phyloP scores from a whole-genome alignment of 2,888 invertebrate genomes.

The Colletes collaris region DNA sequence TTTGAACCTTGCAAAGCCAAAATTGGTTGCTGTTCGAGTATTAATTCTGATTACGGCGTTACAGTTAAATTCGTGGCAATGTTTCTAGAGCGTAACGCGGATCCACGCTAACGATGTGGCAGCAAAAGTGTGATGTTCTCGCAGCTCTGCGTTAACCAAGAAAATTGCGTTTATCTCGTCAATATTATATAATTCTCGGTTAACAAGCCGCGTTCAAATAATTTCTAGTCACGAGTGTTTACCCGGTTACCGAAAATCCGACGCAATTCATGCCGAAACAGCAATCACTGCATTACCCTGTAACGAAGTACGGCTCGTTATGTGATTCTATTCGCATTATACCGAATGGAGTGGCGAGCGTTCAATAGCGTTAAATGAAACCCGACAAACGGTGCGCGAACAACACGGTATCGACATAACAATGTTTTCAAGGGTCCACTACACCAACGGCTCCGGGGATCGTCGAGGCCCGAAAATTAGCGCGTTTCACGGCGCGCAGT shows the following conservation, averaged over 20 bases:
- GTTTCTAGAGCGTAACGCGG: background rate
- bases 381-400: constrained; percentile 53
- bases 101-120: background rate
- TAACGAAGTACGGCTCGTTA: constrained; percentile 63
- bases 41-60: too few relatives aligned
- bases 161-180: constrained; percentile 19
- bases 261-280: constrained; percentile 47
- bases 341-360: constrained; percentile 44
- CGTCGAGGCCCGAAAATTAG: constrained; percentile 41
- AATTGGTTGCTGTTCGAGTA: too few relatives aligned
- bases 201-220: constrained; percentile 28
- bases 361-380: constrained; percentile 65
- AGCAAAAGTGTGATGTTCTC: too few relatives aligned
- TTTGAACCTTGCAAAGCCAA: too few relatives aligned
- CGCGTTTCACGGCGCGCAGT: constrained; percentile 16
- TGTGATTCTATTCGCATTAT: constrained; percentile 68
- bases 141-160: constrained; percentile 7
- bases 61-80: background rate
- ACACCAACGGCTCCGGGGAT: constrained; percentile 14
- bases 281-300: constrained; percentile 58
- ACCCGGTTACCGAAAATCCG: constrained; percentile 56
- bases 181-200: constrained; percentile 10
- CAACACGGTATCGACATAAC: constrained; percentile 55
- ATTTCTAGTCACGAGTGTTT: constrained; percentile 47
- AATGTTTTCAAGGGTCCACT: constrained; percentile 49